phyloP scores from a whole-genome alignment of 2,113 vertebrate genomes.

The Pelodiscus sinensis region DNA sequence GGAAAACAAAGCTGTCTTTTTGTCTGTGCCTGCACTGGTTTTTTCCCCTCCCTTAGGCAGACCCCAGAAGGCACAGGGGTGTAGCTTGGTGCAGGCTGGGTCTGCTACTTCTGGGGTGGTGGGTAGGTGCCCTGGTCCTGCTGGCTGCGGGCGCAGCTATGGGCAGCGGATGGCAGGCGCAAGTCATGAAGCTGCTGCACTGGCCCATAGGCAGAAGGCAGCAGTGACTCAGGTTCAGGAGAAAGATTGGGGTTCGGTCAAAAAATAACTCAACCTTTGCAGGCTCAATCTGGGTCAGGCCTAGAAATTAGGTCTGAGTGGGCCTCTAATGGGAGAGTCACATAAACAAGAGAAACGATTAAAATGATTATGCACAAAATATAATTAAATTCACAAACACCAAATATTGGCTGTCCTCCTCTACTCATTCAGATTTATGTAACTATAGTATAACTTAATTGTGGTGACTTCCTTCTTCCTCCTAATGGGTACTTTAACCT shows the following conservation, averaged over 20 bases:
- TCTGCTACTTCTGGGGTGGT: neutral
- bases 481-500: neutral
- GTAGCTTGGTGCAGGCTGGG: neutral
- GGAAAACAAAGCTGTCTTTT: slow-evolving; percentile 37
- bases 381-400: neutral
- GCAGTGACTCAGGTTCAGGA: neutral
- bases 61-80: neutral
- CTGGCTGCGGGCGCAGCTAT: neutral
- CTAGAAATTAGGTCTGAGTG: neutral
- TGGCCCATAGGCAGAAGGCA: neutral
- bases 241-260: neutral
- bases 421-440: slow-evolving; percentile 7
- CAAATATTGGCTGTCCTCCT: neutral
- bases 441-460: slow-evolving; percentile 28
- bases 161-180: too few species aligned
- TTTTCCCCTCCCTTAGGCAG: slow-evolving; percentile 6
- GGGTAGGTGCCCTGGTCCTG: neutral
- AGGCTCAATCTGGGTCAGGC: neutral
- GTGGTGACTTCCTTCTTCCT: neutral
- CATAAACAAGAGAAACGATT: neutral
- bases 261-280: neutral
- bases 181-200: neutral
- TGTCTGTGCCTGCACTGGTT: neutral
- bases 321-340: neutral
- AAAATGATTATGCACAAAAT: slow-evolving; percentile 22